Percentiles rank a stretch among this genome's conserved stretches.
Evolutionary conservation across 2,888 invertebrate genomes (phyloP).

Genomic region (Brachyopa scutellaris): DNA sequence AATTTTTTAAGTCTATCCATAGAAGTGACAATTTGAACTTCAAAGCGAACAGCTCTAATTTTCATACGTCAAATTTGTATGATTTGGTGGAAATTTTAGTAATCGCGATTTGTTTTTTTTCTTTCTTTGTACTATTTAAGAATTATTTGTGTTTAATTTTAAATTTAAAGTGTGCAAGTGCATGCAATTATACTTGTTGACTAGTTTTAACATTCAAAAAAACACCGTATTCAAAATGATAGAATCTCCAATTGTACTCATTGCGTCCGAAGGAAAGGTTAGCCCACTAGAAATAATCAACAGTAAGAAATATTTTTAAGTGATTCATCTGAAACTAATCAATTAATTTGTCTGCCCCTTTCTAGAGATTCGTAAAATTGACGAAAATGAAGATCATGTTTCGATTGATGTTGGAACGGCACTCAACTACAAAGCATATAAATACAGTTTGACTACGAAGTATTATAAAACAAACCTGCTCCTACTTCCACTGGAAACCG

Average conservation of each 20-base stretch:
- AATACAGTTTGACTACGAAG: slow-evolving; percentile 74
- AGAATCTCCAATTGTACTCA: slow-evolving; percentile 62
- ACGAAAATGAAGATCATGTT: slow-evolving; percentile 63
- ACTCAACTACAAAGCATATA: slow-evolving; percentile 71
- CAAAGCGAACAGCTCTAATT: slow-evolving; percentile 19
- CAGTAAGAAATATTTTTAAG: slow-evolving; percentile 41
- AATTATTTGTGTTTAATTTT: too few relatives aligned
- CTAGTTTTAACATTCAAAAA: too few relatives aligned
- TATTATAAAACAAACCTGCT: slow-evolving; percentile 75
- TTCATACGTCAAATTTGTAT: background rate
- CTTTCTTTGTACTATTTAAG: background rate
- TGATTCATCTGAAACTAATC: background rate
- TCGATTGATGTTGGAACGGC: slow-evolving; percentile 50
- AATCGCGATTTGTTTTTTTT: background rate
- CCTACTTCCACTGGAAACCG: slow-evolving; percentile 72
- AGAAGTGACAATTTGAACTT: background rate
- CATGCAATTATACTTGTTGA: too few relatives aligned
- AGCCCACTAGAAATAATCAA: slow-evolving; percentile 67
- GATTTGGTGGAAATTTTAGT: too few relatives aligned
- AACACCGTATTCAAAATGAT: slow-evolving; percentile 29
- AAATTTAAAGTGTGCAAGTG: too few relatives aligned
- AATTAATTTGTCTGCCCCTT: background rate
- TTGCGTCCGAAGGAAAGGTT: slow-evolving; percentile 67
- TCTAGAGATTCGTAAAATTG: slow-evolving; percentile 55
- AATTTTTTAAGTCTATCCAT: too few relatives aligned